These are phyloP conservation scores for Phoeniculus purpureus DNA, from an alignment of 2,797 vertebrate species.

Conservation along the genomic window DNA sequence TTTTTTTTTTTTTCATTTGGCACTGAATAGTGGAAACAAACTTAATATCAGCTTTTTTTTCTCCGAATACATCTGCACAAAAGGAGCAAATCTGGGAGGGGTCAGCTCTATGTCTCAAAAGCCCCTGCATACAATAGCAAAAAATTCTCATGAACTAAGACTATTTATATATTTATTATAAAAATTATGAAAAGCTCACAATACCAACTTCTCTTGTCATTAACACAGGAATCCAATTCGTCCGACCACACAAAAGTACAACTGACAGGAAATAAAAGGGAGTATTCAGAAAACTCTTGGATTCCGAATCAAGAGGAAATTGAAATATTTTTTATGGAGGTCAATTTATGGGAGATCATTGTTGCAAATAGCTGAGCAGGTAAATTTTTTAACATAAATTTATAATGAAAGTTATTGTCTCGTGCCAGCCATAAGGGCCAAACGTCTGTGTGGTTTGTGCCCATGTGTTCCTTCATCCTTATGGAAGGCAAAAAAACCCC, in stretches of 20 bases:
- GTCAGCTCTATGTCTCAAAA: conserved; percentile 38
- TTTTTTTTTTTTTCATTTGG: conserved; percentile 20
- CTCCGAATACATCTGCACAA: conserved; percentile 27
- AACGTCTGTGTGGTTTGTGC: fast-evolving
- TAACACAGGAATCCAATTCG: background rate
- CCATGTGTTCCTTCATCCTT: background rate
- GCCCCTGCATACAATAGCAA: background rate
- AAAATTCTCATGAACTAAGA: conserved; percentile 29
- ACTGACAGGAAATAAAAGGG: background rate
- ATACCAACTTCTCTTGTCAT: background rate
- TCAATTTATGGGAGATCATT: background rate
- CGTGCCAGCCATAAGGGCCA: fast-evolving
- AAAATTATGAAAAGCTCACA: conserved; percentile 31
- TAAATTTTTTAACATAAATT: background rate
- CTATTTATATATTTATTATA: conserved; percentile 31
- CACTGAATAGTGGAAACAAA: conserved; percentile 63
- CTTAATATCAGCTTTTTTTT: conserved; percentile 29
- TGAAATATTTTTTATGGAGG: background rate
- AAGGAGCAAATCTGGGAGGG: conserved; percentile 34
- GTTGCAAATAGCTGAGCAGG: background rate
- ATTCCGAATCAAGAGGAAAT: conserved; percentile 1
- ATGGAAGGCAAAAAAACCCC: background rate
- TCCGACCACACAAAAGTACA: background rate
- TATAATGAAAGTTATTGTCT: background rate
- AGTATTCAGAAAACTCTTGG: background rate